Base-by-base conservation (phyloP, 2,113 vertebrate species). In the Sphaerodactylus townsendi region DNA sequence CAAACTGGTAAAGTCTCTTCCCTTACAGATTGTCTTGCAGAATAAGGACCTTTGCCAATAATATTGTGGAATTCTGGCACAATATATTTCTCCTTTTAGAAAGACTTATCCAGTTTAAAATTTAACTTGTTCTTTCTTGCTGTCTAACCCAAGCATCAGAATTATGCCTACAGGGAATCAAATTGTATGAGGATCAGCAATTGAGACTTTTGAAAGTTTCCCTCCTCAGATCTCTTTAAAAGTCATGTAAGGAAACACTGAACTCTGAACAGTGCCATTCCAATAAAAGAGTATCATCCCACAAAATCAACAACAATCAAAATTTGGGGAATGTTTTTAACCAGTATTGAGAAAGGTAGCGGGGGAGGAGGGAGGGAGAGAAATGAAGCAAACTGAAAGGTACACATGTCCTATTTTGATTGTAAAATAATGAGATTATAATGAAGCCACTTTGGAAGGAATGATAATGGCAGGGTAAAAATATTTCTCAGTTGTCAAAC, bases 401-500 rank as follows among this genome's bases (percentile, higher is more conserved):
- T 62, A 66, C 77, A 85, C 77, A 39, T 77, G 75, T 19, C 73
- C 44, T 79, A 69, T 10, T 64, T 83, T 90, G 85, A 86, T 84
- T 90, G 74, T 79, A 85, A 90, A 83, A 85, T 81, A 74, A 86
- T 93, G 5, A 59, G 88, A 93, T 82, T 78, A 84, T 92, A 89
- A 86, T 82, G 87, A 89, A 85, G 81, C 53, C 68, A 79, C 82
- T 90, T 88, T 75, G 48, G 87, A 94, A 95, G 75, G 94, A 94
- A 94, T 77, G 86, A 95, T 88, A 87, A 92, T 46, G 83, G 92
- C 92, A 90, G 87, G 90, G 89, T 89, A 79, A 90, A 93, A 92
- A 94, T 93, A 88, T 93, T 88, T 93, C 92, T 87, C 86, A 82
- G 86, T 94, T 93, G 93, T 94, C 94, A 92, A 89, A 89, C 88